A percentile compares a stretch with the other conserved stretches of the same genome.
These are phyloP conservation scores for Philhelius pedissequus DNA, from an alignment of 2,888 invertebrate genomes.

Conservation along the genomic window DNA sequence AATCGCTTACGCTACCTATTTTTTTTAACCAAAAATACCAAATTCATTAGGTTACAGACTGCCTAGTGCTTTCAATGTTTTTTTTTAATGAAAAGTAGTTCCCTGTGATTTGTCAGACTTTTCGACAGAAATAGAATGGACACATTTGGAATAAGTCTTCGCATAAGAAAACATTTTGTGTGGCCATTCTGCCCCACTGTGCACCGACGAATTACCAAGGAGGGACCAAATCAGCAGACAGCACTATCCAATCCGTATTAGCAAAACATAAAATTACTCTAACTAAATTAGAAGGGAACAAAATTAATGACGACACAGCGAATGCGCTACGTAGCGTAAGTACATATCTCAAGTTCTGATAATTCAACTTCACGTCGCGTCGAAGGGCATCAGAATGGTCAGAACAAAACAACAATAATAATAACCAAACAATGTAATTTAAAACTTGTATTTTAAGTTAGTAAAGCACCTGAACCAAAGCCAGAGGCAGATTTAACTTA, in stretches of 20 bases:
- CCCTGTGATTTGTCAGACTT: too few relatives aligned
- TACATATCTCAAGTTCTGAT: background rate
- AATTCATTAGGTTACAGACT: too few relatives aligned
- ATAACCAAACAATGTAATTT: background rate
- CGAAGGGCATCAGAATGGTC: background rate
- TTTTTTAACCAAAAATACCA: too few relatives aligned
- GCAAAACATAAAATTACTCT: conserved; percentile 23
- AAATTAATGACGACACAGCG: conserved; percentile 36
- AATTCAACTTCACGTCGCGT: background rate
- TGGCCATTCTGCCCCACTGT: background rate
- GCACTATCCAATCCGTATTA: background rate
- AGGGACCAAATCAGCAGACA: background rate
- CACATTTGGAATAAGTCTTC: too few relatives aligned
- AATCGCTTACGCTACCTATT: too few relatives aligned
- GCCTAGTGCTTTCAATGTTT: too few relatives aligned
- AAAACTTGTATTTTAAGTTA: background rate
- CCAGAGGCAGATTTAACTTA: background rate
- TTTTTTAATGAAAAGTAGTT: too few relatives aligned
- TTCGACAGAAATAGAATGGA: too few relatives aligned
- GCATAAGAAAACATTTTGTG: background rate
- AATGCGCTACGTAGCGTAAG: background rate
- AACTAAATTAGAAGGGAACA: conserved; percentile 38
- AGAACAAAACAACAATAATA: conserved; percentile 13
- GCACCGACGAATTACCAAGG: background rate
- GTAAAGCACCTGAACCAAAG: conserved; percentile 10